phyloP scores from a whole-genome alignment of 2,113 vertebrate genomes.

The Progne subis region DNA sequence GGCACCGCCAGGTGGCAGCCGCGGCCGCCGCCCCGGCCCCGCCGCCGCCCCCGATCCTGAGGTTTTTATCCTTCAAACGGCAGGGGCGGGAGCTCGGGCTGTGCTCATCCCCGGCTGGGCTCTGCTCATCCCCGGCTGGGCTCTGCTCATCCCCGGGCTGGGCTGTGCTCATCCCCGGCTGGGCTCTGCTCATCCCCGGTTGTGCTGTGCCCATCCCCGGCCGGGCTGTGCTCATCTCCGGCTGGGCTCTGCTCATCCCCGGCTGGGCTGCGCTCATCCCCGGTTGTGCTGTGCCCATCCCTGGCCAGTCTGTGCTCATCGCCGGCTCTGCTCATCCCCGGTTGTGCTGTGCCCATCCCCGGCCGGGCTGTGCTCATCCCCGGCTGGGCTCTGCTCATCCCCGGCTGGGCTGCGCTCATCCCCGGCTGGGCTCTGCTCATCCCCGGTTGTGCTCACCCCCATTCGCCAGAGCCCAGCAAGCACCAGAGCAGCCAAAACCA shows the following conservation, averaged over 20 bases:
- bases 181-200: rapidly evolving
- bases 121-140: no score
- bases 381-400: rapidly evolving
- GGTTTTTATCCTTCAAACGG: no score
- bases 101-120: no score
- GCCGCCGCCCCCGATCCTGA: no score
- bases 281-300: rapidly evolving
- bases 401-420: rapidly evolving
- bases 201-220: rapidly evolving
- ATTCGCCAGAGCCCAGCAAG: neutral
- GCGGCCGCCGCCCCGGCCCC: no score
- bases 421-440: rapidly evolving
- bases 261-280: rapidly evolving
- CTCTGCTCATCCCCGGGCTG: no score
- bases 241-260: no score
- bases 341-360: rapidly evolving
- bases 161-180: no score
- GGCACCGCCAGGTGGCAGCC: no score
- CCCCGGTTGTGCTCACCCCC: neutral
- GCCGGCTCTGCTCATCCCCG: rapidly evolving
- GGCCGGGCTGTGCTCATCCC: rapidly evolving
- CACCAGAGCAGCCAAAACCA: neutral
- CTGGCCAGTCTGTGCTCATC: no score
- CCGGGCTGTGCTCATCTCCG: rapidly evolving
- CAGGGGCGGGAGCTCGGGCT: no score